Evolutionary conservation across 2,888 invertebrate genomes (phyloP), one percentile per base, ranked within the genome.

Genomic region (Euplexia lucipara): DNA sequence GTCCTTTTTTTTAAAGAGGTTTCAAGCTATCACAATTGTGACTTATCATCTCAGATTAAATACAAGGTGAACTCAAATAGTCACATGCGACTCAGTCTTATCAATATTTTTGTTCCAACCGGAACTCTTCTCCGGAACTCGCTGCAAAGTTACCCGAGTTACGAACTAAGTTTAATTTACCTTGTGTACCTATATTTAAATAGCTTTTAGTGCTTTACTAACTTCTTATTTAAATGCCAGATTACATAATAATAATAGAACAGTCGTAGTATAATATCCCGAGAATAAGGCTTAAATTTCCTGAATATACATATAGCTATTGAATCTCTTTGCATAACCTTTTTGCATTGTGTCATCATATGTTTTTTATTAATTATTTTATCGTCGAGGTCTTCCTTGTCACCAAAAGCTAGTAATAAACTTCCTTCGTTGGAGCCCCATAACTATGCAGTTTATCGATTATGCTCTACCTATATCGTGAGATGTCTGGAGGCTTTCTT

Each of bases 1-100:
- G 34, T 56, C 1, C 41, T 57, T 53, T 56, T 61, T 34, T 65
- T 70, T 61, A 16, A 14, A 10, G 42, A 34, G n/a, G 51, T 51
- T 53, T 60, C 32, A 48, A 39, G 1, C 37, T 63, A 64, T 70
- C 66, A 59, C 34, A 8, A 45, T 63, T 67, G 53, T 61, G 58
- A 49, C 37, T 63, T 71, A 66, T 69, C 47, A 47, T 57, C 42
- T 49, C 9, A 30, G 48, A 76, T 73, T 75, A 54, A 47, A 73
- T 49, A 35, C 82, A 79, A 81, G 82, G 82, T 76, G 70, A 81
- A 52, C 48, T 64, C 26, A 56, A 76, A 78, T 66, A 64, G 61
- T 48, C 41, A 39, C 48, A 59, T 53, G 39, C 22, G 61, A 35
- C 39, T 30, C 51, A 53, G 66, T 56, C 59, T 75, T 65, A 79